These are phyloP conservation scores for Channa striata DNA, from an alignment of 2,797 vertebrate genomes.

Conservation along the genomic window DNA sequence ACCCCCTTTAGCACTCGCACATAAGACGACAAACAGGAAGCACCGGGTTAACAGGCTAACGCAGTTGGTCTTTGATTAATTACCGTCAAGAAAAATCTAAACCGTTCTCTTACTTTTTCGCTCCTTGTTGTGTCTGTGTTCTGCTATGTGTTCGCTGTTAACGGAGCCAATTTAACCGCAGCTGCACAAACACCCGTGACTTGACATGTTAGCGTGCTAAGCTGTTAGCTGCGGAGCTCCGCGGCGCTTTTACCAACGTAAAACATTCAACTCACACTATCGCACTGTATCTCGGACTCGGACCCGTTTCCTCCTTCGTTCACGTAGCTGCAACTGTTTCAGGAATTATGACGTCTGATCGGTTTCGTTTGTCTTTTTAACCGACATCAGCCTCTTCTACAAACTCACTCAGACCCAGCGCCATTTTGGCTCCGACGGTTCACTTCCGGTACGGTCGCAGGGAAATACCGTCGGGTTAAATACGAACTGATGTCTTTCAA, in stretches of 20 bases:
- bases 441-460: constrained; percentile 51
- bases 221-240: neutral
- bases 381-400: constrained; percentile 59
- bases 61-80: neutral
- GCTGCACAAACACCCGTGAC: constrained; percentile 51
- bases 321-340: neutral
- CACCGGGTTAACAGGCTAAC: neutral
- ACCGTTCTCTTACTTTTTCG: neutral
- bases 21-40: neutral
- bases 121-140: neutral
- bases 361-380: constrained; percentile 27
- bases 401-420: constrained; percentile 23
- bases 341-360: neutral
- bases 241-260: neutral
- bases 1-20: constrained; percentile 8
- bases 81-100: neutral
- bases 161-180: neutral
- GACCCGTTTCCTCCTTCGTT: neutral
- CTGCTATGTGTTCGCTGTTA: neutral
- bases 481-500: too few relatives aligned
- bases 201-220: constrained; percentile 69
- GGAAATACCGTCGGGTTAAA: neutral
- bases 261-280: constrained; percentile 34
- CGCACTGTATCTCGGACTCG: neutral
- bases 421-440: constrained; percentile 69